A percentile compares a stretch with the other conserved stretches of the same genome.
phyloP scores from a whole-genome alignment of 2,113 vertebrate genomes.

The Thamnophis sirtalis region DNA sequence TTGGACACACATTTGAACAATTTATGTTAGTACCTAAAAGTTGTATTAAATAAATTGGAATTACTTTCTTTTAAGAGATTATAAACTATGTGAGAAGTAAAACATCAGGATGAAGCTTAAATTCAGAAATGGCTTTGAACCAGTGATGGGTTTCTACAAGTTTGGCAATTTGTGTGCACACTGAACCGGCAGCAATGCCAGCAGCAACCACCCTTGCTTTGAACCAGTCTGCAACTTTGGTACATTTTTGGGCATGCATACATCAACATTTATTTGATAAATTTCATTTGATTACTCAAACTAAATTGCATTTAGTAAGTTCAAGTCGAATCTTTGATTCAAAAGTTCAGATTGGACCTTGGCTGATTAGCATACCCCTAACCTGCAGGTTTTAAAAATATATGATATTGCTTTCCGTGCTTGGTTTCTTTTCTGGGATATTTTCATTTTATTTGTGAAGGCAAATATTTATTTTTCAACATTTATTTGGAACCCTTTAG shows the following conservation, averaged over 20 bases:
- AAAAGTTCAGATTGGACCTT: neutral
- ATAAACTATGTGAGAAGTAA: neutral
- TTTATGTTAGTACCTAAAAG: constrained; percentile 58
- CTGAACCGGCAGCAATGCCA: no score
- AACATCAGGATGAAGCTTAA: neutral
- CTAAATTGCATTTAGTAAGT: neutral
- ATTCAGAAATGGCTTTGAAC: neutral
- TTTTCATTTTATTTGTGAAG: constrained; percentile 27
- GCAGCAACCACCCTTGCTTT: neutral
- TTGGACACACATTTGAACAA: constrained; percentile 62
- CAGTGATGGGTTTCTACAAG: neutral
- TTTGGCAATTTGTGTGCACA: no score
- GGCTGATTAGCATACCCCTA: neutral
- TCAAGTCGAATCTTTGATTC: neutral
- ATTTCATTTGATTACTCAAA: neutral
- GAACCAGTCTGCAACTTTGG: neutral
- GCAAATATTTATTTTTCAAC: neutral
- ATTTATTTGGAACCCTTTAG: neutral
- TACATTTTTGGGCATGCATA: neutral
- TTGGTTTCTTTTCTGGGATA: constrained; percentile 8
- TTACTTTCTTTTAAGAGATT: constrained; percentile 48
- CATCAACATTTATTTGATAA: neutral
- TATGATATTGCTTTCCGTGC: constrained; percentile 3
- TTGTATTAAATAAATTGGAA: constrained; percentile 57
- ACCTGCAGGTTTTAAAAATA: neutral